Base-by-base conservation (phyloP, 1,140 invertebrate species). In the Pseudomyrmex gracilis region DNA sequence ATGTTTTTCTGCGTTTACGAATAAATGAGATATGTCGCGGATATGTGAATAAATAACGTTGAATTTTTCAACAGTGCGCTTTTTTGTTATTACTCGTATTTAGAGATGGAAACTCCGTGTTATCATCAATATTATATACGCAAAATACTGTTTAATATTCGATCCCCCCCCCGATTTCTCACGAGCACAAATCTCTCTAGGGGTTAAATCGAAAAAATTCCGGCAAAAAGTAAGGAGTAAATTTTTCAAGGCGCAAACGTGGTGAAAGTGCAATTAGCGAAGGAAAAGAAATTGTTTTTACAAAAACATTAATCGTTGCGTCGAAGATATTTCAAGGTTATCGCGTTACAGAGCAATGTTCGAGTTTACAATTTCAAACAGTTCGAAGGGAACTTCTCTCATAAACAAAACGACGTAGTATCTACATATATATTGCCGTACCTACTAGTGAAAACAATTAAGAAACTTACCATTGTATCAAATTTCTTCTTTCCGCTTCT, bases 21-120 rank as follows among this genome's bases (percentile, higher is more conserved):
- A 49, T 64, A 34, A 34, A 24, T 34, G n/a, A 34, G 34, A n/a
- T 20, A 20, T 22, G 15, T 15, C 0, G 34, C 34, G 34, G 34
- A 47, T 47, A 0, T 53, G 43, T 24, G 51, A 68, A 47, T 68
- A 78, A 68, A 68, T 47, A 22, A 78, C 12, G 1, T 55, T 68
- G 10, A 64, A 64, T 45, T 55, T 70, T 45, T 64, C 43, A 5
- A 22, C 0, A 0, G 43, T 13, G 53, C 7, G n/a, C 57, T 58
- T 70, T 58, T 70, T 71, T 2, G 7, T 55, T 45, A 60, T 58
- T 58, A 70, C 70, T 5, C 1, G 34, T 67, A 9, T 15, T 4
- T 1, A 47, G 22, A 43, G 22, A 74, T 51, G 17, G 17, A 20
- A 24, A 15, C 3, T 51, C 60, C 20, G 24, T 53, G 34, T 34